Conservation (phyloP, 2,797 vertebrate species). For the Gymnoscopelus microlampas region DNA sequence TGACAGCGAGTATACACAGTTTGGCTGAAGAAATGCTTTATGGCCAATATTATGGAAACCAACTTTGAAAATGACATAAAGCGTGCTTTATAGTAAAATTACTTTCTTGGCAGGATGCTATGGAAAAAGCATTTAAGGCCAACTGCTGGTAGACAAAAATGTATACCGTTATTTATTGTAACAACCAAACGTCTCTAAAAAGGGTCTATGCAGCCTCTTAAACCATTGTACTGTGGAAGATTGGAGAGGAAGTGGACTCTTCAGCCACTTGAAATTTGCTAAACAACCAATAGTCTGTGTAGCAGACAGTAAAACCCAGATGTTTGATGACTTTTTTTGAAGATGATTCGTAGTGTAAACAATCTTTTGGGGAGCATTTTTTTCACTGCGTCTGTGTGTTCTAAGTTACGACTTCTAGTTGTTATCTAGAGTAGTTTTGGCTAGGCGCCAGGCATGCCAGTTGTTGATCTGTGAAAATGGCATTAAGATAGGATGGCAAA, state of each 20-base stretch:
- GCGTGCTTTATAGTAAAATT: constrained; percentile 50
- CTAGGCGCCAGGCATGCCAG: background rate
- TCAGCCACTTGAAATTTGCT: constrained; percentile 26
- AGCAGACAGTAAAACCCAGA: constrained; percentile 9
- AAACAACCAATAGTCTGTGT: constrained; percentile 30
- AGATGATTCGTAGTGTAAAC: background rate
- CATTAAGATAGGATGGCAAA: background rate
- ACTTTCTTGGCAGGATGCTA: constrained; percentile 63
- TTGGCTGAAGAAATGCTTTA: constrained; percentile 46
- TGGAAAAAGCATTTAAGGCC: constrained; percentile 65
- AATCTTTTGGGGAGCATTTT: background rate
- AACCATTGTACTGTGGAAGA: constrained; percentile 11
- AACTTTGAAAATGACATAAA: constrained; percentile 41
- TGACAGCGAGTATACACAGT: constrained; percentile 35
- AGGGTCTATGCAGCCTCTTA: constrained; percentile 14
- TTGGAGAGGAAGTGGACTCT: constrained; percentile 21
- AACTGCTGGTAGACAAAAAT: constrained; percentile 42
- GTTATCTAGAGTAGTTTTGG: constrained; percentile 5
- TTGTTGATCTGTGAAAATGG: background rate
- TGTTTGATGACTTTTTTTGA: background rate
- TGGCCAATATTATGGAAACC: constrained; percentile 40
- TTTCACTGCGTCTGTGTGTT: background rate
- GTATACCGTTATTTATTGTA: constrained; percentile 42
- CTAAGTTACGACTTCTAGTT: background rate
- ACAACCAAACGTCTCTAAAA: constrained; percentile 10